phyloP scores from a whole-genome alignment of 2,888 invertebrate genomes.

The Drosophila subsilvestris region DNA sequence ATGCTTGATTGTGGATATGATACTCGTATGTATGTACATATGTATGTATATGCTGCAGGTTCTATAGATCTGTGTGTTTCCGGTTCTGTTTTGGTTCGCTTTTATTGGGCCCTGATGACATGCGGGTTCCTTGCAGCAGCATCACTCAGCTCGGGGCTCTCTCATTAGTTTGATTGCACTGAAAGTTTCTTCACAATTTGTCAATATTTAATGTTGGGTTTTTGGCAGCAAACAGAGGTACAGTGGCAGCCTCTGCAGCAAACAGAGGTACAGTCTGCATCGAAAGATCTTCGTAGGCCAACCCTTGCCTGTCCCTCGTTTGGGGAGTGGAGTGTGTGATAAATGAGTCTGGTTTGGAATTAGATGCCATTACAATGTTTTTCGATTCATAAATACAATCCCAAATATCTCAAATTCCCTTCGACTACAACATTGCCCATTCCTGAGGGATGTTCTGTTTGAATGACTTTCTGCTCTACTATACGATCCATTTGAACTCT shows the following conservation, averaged over 20 bases:
- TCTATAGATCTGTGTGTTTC: background rate
- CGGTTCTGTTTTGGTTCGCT: conserved; percentile 4
- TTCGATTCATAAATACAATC: conserved; percentile 25
- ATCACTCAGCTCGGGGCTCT: conserved; percentile 4
- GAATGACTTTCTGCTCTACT: conserved; percentile 38
- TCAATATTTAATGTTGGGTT: conserved; percentile 22
- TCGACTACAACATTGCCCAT: background rate
- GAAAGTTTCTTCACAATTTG: conserved; percentile 21
- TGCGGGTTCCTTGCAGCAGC: conserved; percentile 23
- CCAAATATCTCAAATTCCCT: conserved; percentile 33
- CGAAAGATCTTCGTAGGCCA: conserved; percentile 1
- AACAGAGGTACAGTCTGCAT: background rate
- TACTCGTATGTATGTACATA: background rate
- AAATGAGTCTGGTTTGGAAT: conserved; percentile 34
- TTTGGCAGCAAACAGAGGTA: background rate
- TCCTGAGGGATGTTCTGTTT: conserved; percentile 33
- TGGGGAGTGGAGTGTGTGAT: conserved; percentile 10
- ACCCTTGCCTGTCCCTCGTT: conserved; percentile 32
- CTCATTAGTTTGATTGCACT: conserved; percentile 36
- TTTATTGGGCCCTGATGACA: conserved; percentile 3
- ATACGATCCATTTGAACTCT: conserved; percentile 32
- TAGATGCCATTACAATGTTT: conserved; percentile 30
- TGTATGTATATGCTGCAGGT: background rate
- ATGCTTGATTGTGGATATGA: conserved; percentile 8
- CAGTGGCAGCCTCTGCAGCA: background rate